Conservation (phyloP, 2,113 vertebrate genomes). For the Engraulis encrasicolus region DNA sequence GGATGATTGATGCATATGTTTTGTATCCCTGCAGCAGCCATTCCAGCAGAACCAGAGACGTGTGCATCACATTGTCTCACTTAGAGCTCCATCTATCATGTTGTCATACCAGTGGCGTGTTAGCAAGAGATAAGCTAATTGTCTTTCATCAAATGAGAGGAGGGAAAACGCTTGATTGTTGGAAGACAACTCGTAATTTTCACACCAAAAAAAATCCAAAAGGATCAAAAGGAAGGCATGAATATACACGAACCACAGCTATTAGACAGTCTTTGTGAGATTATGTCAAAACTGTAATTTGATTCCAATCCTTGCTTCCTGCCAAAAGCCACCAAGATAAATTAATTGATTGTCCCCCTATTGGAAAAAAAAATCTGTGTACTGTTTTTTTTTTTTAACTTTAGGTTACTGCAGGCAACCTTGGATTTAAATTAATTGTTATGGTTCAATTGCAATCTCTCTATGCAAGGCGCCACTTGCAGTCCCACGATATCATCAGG, state of each 20-base stretch:
- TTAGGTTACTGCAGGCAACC: neutral
- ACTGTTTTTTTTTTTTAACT: neutral
- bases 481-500: neutral
- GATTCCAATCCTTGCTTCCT: neutral
- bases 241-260: slow-evolving; percentile 9
- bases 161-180: slow-evolving; percentile 33
- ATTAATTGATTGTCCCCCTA: too few species aligned
- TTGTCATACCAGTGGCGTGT: slow-evolving; percentile 42
- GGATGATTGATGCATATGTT: slow-evolving; percentile 45
- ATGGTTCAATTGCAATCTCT: neutral
- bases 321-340: neutral
- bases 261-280: slow-evolving; percentile 39
- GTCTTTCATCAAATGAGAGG: slow-evolving; percentile 39
- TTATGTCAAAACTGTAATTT: slow-evolving; percentile 5
- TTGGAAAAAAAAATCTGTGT: neutral
- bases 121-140: slow-evolving; percentile 42
- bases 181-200: slow-evolving; percentile 26
- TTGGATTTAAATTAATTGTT: neutral
- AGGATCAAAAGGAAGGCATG: slow-evolving; percentile 18
- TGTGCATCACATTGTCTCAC: slow-evolving; percentile 33
- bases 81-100: slow-evolving; percentile 42
- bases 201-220: slow-evolving; percentile 26
- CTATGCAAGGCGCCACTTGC: neutral
- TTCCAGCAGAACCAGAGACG: slow-evolving; percentile 31
- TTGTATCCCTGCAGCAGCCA: slow-evolving; percentile 37